These are phyloP conservation scores for Stratiolaelaps scimitus DNA, from an alignment of 1,140 invertebrate species.

Conservation along the genomic window DNA sequence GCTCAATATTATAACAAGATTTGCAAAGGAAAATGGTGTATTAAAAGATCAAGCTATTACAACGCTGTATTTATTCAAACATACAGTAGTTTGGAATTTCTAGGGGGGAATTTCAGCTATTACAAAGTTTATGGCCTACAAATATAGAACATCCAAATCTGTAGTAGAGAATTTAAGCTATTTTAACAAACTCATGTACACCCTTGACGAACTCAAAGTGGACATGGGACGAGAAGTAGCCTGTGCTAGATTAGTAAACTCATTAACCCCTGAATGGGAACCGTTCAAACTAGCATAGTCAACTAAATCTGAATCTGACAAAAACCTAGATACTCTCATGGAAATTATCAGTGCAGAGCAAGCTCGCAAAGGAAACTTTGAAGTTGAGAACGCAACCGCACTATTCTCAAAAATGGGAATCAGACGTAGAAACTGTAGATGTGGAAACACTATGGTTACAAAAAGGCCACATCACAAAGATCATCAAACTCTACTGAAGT, in stretches of 20 bases:
- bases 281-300: background rate
- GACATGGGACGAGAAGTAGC: background rate
- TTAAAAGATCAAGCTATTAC: constrained; percentile 3
- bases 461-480: too few relatives aligned
- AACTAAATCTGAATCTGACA: background rate
- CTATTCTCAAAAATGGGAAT: too few relatives aligned
- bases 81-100: too few relatives aligned
- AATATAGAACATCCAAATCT: background rate
- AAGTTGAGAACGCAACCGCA: constrained; percentile 14
- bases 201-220: background rate
- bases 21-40: background rate
- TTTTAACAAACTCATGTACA: too few relatives aligned
- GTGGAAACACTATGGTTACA: too few relatives aligned
- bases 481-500: too few relatives aligned
- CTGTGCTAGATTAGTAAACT: background rate
- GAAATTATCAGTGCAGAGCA: constrained; percentile 2
- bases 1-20: background rate
- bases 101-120: too few relatives aligned
- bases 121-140: background rate
- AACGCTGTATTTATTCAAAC: too few relatives aligned
- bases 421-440: too few relatives aligned
- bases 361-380: background rate
- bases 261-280: background rate
- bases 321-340: background rate
- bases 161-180: background rate